phyloP scores from a whole-genome alignment of 2,888 invertebrate genomes.

The Busseola fusca region DNA sequence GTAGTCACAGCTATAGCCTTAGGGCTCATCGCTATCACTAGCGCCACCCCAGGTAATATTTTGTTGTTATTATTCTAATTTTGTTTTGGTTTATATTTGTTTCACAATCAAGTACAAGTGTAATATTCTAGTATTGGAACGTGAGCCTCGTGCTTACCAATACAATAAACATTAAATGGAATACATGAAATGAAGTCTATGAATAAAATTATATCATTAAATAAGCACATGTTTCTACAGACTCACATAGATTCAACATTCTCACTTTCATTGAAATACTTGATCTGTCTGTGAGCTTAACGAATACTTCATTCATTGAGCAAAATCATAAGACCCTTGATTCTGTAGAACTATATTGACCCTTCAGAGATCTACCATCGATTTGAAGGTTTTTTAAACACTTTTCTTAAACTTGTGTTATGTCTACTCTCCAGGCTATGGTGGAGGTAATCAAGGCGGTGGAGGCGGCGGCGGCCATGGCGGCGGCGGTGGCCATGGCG shows the following conservation, averaged over 20 bases:
- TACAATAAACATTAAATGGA: neutral
- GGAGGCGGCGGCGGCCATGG: slow-evolving; percentile 49
- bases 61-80: slow-evolving; percentile 21
- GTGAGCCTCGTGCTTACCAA: neutral
- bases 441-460: slow-evolving; percentile 50
- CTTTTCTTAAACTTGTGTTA: neutral
- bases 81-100: neutral
- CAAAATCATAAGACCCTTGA: neutral
- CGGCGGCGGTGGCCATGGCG: slow-evolving; percentile 23
- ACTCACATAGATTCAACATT: neutral
- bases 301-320: neutral
- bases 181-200: neutral
- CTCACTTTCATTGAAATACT: neutral
- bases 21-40: slow-evolving; percentile 76
- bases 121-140: neutral
- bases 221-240: neutral
- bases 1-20: slow-evolving; percentile 74
- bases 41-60: slow-evolving; percentile 78
- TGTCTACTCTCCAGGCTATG: slow-evolving; percentile 37
- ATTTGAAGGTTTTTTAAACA: neutral
- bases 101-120: neutral
- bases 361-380: neutral
- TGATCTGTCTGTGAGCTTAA: neutral
- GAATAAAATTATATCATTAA: neutral
- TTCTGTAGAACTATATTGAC: neutral